Evolutionary conservation across 2,888 invertebrate species (phyloP).

Genomic region (Balanococcus diminutus): DNA sequence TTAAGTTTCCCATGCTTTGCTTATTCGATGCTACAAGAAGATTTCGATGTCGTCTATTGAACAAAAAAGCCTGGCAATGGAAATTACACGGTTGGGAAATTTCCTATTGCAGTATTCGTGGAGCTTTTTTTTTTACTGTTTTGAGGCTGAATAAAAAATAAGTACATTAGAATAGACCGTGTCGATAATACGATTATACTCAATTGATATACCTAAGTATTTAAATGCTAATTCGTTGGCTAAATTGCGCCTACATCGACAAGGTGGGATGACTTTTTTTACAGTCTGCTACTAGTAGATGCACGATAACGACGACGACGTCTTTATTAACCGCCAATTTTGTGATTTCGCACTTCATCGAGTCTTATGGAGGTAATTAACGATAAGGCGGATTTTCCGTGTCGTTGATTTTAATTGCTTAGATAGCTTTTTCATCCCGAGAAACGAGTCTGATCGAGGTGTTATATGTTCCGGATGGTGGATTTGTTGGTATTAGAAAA

Average conservation of each 20-base stretch:
- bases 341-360: constrained; percentile 5
- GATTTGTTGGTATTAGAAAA: no score
- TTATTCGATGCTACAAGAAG: background rate
- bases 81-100: constrained; percentile 17
- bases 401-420: background rate
- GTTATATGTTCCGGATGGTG: no score
- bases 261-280: background rate
- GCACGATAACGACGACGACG: background rate
- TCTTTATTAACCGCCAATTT: constrained; percentile 10
- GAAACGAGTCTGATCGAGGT: background rate
- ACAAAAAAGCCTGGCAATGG: background rate
- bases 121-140: background rate
- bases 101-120: background rate
- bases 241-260: background rate
- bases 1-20: background rate
- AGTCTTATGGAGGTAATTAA: background rate
- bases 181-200: constrained; percentile 17
- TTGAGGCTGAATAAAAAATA: constrained; percentile 1
- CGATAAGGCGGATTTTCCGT: background rate
- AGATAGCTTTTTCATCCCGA: background rate
- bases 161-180: no score
- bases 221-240: constrained; percentile 8
- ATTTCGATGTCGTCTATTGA: background rate
- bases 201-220: background rate
- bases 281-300: background rate